These are phyloP conservation scores for Trichomalopsis sarcophagae DNA, from an alignment of 1,140 invertebrate genomes.

Conservation along the genomic window DNA sequence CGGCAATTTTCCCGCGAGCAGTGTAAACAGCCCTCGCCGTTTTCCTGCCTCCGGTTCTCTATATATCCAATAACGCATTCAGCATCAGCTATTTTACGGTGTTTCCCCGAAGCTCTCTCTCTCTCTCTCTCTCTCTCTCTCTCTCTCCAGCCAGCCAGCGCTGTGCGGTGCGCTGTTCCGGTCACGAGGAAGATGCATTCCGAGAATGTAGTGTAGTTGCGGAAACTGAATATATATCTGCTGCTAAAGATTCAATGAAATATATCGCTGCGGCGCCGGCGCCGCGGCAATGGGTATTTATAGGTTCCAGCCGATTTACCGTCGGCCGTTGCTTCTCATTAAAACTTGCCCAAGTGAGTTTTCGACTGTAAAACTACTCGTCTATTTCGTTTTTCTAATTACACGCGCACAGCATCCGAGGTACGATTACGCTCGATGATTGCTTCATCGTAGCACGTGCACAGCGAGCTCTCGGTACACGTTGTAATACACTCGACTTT, in stretches of 20 bases:
- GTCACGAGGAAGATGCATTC: conserved; percentile 12
- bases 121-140: no score
- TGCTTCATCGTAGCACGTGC: background rate
- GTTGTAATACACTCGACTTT: background rate
- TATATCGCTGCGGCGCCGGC: conserved; percentile 14
- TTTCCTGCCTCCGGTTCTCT: background rate
- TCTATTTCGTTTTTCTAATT: no score
- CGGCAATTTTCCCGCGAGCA: conserved; percentile 32
- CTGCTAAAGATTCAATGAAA: conserved; percentile 32
- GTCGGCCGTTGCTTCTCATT: background rate
- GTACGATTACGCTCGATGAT: conserved; percentile 17
- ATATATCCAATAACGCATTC: conserved; percentile 39
- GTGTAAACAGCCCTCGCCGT: conserved; percentile 29
- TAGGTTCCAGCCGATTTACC: background rate
- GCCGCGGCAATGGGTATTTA: background rate
- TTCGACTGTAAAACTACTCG: no score
- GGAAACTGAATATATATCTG: conserved; percentile 43
- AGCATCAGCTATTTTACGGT: conserved; percentile 29
- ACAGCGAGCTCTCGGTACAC: background rate
- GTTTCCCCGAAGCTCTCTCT: conserved; percentile 1
- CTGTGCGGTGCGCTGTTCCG: conserved; percentile 8
- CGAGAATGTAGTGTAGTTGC: conserved; percentile 21
- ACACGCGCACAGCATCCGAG: no score
- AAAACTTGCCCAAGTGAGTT: background rate
- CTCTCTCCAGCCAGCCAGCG: background rate